Evolutionary conservation across 2,797 vertebrate species (phyloP).

Genomic region (Bradypodion pumilum): DNA sequence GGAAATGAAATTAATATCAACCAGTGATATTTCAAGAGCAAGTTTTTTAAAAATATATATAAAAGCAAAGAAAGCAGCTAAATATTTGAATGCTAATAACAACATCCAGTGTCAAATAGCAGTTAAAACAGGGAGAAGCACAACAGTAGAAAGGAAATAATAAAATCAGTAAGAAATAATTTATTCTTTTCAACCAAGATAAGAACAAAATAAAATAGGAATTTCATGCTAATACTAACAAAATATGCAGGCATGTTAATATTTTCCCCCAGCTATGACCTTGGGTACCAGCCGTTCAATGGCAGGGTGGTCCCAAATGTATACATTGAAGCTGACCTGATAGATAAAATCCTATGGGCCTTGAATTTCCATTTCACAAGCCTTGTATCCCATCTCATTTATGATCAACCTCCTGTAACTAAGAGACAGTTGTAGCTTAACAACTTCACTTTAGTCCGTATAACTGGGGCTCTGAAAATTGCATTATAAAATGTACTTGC

Average conservation of each 20-base stretch:
- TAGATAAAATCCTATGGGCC: constrained; percentile 51
- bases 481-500: constrained; percentile 67
- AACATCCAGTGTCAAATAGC: constrained; percentile 53
- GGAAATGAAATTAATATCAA: constrained; percentile 58
- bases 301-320: constrained; percentile 23
- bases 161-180: constrained; percentile 46
- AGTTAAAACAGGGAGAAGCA: constrained; percentile 52
- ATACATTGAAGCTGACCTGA: constrained; percentile 47
- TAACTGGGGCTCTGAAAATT: constrained; percentile 70
- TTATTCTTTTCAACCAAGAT: constrained; percentile 25
- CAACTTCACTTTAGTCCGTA: constrained; percentile 67
- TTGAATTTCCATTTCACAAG: constrained; percentile 63
- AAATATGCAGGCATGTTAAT: constrained; percentile 33
- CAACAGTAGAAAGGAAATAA: constrained; percentile 40
- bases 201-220: constrained; percentile 17
- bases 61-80: constrained; percentile 53
- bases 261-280: constrained; percentile 21
- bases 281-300: constrained; percentile 42
- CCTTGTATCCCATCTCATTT: constrained; percentile 60
- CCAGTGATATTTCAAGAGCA: constrained; percentile 48
- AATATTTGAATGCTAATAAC: constrained; percentile 51
- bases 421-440: constrained; percentile 59
- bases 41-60: constrained; percentile 41
- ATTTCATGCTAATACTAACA: constrained; percentile 34
- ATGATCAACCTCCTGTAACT: constrained; percentile 63